Base-by-base conservation (phyloP, 1,140 invertebrate species). In the Camponotus pennsylvanicus region DNA sequence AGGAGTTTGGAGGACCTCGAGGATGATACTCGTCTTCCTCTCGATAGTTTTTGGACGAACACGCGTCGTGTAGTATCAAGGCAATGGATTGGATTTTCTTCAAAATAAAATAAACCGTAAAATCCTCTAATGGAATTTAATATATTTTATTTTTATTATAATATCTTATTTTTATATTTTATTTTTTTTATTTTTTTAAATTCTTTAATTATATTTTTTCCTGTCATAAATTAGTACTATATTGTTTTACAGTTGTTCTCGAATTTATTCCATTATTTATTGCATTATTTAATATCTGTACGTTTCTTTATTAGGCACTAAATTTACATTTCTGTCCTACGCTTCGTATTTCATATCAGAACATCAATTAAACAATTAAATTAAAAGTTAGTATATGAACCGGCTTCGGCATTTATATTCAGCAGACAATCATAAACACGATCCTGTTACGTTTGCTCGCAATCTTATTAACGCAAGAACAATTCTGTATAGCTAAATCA, bases 381-480 rank as follows among this genome's bases (percentile, higher is more conserved):
- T 34, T 32, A 32, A 49, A 18, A 52, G 6, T 13, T 40, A 79
- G 7, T 21, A 69, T 45, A 32, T 13, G 15, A 15, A 34, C 11
- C 9, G n/a, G 2, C 13, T 13, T 42, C 37, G 8, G 3, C 7
- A 21, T 45, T 45, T 42, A 45, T 27, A 45, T 21, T 6, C 13
- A 32, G 21, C 27, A 15, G 37, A 40, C 34, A 55, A 45, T 37
- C n/a, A n/a, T 27, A 69, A 80, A 80, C 34, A 27, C 45, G 45
- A 70, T 82, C 7, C 34, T 70, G 34, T 67, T 49, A 52, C 18
- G 45, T 45, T 86, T 42, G 3, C 78, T 63, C 11, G 67, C 40
- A 83, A 83, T 87, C 55, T 69, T 42, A 59, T 86, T 73, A 71
- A 82, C 67, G 77, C 37, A 67, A 59, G 67, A 73, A 82, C 67